A percentile compares a stretch with the other conserved stretches of the same genome.
Evolutionary conservation across 1,140 invertebrate genomes (phyloP).

Genomic region (Zaprionus nigranus): DNA sequence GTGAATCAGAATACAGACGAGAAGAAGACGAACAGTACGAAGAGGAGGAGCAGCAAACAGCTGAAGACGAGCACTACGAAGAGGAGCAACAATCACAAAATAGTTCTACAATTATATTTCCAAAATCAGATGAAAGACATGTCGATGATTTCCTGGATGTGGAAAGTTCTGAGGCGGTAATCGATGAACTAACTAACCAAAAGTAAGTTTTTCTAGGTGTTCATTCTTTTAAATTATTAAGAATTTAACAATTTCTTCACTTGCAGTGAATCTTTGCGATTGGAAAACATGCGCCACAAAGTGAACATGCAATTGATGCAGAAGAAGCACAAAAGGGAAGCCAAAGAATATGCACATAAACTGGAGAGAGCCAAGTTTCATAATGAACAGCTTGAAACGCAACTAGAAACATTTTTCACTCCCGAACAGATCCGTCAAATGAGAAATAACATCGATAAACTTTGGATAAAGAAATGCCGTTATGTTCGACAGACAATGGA

Average conservation of each 20-base stretch:
- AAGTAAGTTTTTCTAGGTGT: too few relatives aligned
- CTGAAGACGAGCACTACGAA: neutral
- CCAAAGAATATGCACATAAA: neutral
- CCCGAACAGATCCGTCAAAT: neutral
- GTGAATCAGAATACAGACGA: neutral
- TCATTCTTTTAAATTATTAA: neutral
- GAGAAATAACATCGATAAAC: neutral
- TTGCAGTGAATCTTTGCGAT: conserved; percentile 13
- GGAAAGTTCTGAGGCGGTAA: conserved; percentile 21
- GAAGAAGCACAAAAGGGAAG: conserved; percentile 7
- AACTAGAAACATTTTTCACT: neutral
- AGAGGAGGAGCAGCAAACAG: neutral
- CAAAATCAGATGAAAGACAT: neutral
- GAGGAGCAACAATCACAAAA: neutral
- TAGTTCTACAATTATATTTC: neutral
- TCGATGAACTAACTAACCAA: conserved; percentile 25
- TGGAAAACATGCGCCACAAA: conserved; percentile 3
- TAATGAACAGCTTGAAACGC: conserved; percentile 3
- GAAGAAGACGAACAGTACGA: neutral
- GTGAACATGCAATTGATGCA: conserved; percentile 18
- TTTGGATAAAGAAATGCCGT: neutral
- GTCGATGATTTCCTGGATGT: conserved; percentile 4
- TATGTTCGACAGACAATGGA: neutral
- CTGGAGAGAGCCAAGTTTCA: neutral
- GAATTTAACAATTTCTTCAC: neutral